phyloP scores from a whole-genome alignment of 2,113 vertebrate species.

The Ammodytes dubius region DNA sequence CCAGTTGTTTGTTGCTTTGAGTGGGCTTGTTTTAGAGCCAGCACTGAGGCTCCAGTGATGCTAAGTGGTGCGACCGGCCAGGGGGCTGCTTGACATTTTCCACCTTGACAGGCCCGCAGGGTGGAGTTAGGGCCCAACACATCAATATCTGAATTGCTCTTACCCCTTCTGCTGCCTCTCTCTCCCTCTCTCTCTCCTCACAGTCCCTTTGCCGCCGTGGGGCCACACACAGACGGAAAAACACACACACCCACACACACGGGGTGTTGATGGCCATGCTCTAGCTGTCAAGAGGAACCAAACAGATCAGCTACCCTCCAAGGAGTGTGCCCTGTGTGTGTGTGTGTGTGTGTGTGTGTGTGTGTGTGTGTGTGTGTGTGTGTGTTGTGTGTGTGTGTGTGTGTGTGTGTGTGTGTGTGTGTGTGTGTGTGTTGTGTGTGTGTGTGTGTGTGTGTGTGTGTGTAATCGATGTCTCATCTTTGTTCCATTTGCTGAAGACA shows the following conservation, averaged over 20 bases:
- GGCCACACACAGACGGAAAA: constrained; percentile 30
- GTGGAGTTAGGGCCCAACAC: constrained; percentile 71
- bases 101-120: constrained; percentile 68
- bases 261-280: constrained; percentile 64
- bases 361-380: constrained; percentile 21
- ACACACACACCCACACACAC: constrained; percentile 17
- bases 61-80: constrained; percentile 58
- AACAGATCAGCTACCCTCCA: constrained; percentile 69
- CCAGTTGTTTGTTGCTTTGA: neutral
- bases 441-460: constrained; percentile 24
- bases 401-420: constrained; percentile 27
- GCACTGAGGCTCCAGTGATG: constrained; percentile 30
- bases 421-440: constrained; percentile 26
- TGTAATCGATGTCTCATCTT: constrained; percentile 79
- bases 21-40: constrained; percentile 27
- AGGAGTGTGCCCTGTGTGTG: constrained; percentile 12
- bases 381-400: constrained; percentile 41
- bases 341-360: constrained; percentile 32
- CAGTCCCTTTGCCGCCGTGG: constrained; percentile 58
- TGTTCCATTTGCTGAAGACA: constrained; percentile 78
- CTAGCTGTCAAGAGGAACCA: constrained; percentile 70
- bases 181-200: constrained; percentile 50
- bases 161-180: constrained; percentile 48
- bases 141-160: constrained; percentile 76
- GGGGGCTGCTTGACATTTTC: constrained; percentile 66